These are phyloP conservation scores for Epicauta chinensis DNA, from an alignment of 1,140 invertebrate species.

Conservation along the genomic window DNA sequence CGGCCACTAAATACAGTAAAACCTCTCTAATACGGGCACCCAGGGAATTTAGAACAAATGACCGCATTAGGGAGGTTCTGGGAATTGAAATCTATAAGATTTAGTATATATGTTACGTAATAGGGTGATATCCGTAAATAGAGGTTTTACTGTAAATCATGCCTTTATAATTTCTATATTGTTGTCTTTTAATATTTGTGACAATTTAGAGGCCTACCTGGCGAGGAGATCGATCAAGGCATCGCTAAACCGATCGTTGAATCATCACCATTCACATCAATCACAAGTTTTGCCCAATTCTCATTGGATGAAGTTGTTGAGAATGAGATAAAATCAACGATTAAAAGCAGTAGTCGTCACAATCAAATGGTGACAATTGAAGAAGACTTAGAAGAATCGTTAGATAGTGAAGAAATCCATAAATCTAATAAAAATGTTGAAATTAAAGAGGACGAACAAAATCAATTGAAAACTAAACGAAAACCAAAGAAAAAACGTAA, in stretches of 20 bases:
- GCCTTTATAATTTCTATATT: no score
- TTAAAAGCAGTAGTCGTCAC: slow-evolving; percentile 2
- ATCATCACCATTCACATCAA: slow-evolving; percentile 29
- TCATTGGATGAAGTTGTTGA: slow-evolving; percentile 33
- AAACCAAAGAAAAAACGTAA: slow-evolving; percentile 2
- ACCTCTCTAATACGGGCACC: no score
- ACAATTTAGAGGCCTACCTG: slow-evolving; percentile 34
- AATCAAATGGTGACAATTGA: background rate
- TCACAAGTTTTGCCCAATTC: slow-evolving; percentile 32
- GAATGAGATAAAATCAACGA: slow-evolving; percentile 15
- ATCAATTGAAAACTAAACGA: slow-evolving; percentile 7
- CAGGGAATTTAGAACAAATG: no score
- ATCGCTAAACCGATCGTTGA: slow-evolving; percentile 27
- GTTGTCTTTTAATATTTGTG: no score
- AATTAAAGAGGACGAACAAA: slow-evolving; percentile 2
- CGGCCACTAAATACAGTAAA: no score
- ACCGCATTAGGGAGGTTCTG: no score
- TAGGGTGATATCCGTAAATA: no score
- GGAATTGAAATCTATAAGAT: no score
- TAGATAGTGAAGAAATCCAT: background rate
- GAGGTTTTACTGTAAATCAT: no score
- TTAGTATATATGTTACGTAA: no score
- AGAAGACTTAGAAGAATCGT: no score
- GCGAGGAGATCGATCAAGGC: slow-evolving; percentile 42
- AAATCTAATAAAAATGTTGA: slow-evolving; percentile 22